Evolutionary conservation across 2,888 invertebrate genomes (phyloP), one percentile per base, ranked within the genome.

Genomic region (Polyommatus iphigenia): DNA sequence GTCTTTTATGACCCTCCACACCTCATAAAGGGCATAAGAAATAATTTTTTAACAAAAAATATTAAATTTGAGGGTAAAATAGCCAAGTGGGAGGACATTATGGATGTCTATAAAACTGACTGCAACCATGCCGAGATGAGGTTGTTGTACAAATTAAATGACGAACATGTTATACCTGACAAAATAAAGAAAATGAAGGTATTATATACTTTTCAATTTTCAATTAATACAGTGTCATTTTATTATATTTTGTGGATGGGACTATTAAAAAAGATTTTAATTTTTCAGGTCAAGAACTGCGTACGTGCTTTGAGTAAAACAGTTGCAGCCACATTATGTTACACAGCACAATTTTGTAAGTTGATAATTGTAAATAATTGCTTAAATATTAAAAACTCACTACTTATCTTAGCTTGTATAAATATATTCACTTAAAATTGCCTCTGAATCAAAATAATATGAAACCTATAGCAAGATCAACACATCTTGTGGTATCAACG

Each of bases 31-130:
- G 80, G 82, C 1, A 7, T 81, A 0, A 71, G 82, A 57, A 82
- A 82, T 76, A 81, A 80, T 76, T 81, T 81, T 62, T 24, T 80
- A 13, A 76, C 78, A 3, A 80, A 81, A 78, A 57, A 80, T 76
- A 57, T 57, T 54, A 54, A 54, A 54, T 54, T 54, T 54, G 18
- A 54, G 54, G 18, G 54, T 54, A 54, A 54, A 54, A 18, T 54
- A 54, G 54, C 54, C 57, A 15, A 18, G 18, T 57, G 57, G 57
- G 57, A 57, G 76, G 83, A 83, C 71, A 82, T 81, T 62, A 76
- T 82, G 0, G 80, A 80, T 29, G 79, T 82, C 0, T 81, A 82
- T 32, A 78, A 77, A 32, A 78, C 81, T 10, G 82, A 82, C 62
- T 81, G 81, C 72, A 57, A 77, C 7, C 80, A 80, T 59, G 57